phyloP scores from a whole-genome alignment of 1,140 invertebrate species.

The Philopotamus ludificatus region DNA sequence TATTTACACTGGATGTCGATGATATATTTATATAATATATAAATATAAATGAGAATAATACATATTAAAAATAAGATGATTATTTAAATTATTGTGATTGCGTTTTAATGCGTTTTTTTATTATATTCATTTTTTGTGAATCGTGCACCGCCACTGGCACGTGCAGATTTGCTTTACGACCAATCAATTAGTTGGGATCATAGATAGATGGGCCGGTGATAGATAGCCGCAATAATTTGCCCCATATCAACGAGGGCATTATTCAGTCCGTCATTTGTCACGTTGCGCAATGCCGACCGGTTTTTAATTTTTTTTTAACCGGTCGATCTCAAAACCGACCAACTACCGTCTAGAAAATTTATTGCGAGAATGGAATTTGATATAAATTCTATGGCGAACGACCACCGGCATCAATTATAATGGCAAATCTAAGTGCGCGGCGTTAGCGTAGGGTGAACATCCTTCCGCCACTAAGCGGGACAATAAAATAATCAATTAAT shows the following conservation, averaged over 20 bases:
- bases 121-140: no score
- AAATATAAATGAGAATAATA: no score
- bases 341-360: constrained; percentile 21
- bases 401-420: constrained; percentile 9
- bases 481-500: no score
- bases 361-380: constrained; percentile 15
- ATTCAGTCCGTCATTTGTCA: constrained; percentile 31
- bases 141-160: no score
- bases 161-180: neutral
- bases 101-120: no score
- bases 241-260: constrained; percentile 10
- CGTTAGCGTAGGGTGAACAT: neutral
- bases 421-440: neutral
- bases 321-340: constrained; percentile 8
- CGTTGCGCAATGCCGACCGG: constrained; percentile 14
- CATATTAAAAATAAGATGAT: no score
- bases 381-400: constrained; percentile 6
- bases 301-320: constrained; percentile 12
- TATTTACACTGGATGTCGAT: no score
- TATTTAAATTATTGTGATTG: no score
- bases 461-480: no score
- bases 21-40: no score
- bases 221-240: constrained; percentile 6
- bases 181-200: constrained; percentile 6
- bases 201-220: neutral